Evolutionary conservation across 2,888 invertebrate species (phyloP), one percentile per base, ranked within the genome.

Genomic region (Dysmachus trigonus): DNA sequence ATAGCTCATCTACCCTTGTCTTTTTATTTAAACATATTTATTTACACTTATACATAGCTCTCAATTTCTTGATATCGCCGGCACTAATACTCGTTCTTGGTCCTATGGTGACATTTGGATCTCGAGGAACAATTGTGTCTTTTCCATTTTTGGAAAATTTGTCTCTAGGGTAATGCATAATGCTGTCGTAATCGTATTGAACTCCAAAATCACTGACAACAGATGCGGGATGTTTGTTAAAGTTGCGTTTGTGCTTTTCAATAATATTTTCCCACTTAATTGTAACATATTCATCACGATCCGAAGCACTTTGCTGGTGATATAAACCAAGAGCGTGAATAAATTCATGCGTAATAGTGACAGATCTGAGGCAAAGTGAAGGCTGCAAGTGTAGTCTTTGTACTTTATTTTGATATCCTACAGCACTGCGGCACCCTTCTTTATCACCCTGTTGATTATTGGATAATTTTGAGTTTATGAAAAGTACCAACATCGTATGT

Each of bases 241-340:
- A 94, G 89, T 94, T 94, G 87, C 93, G 92, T 86, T 93, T 93
- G 86, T 92, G 92, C 0, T 92, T 93, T 90, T 91, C 88, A 6
- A 89, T 87, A 73, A 92, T 95, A 90, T 97, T 96, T 72, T 95
- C 94, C 94, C 95, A 96, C 79, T 94, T 91, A 88, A 97, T 96
- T 88, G 93, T 93, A 1, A 97, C 95, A 90, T 93, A 96, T 0
- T 95, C 93, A 90, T 97, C 96, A 88, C 97, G 93, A 91, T 97
- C 95, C 18, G 94, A 94, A 30, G 96, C 94, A 89, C 95, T 96
- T 90, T 97, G 97, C 92, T 97, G 97, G 90, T 97, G 97, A 90
- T 95, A 96, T 91, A 97, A 97, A 0, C 97, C 97, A 1, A 96
- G 91, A 0, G 96, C 95, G 89, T 97, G 97, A 89, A 97, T 93